Evolutionary conservation across 2,888 invertebrate species (phyloP).

Genomic region (Torymus tubicola): DNA sequence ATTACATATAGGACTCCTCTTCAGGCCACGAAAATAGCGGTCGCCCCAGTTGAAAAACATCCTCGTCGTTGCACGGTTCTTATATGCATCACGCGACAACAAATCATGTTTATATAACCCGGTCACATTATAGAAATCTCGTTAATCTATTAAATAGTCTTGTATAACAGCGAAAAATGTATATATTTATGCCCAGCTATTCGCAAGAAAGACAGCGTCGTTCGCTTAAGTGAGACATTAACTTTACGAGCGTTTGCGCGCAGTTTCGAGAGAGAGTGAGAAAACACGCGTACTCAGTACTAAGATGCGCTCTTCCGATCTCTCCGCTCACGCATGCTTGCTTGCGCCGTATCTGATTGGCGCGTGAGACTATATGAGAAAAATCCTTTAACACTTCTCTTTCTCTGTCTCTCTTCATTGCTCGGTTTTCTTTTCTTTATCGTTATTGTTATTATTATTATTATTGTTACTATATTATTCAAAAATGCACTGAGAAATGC

Average conservation of each 20-base stretch:
- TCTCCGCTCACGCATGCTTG: not conserved
- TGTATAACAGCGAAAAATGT: constrained; percentile 21
- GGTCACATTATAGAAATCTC: not conserved
- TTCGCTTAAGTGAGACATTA: constrained; percentile 33
- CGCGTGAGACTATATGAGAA: not conserved
- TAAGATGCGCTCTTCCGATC: constrained; percentile 13
- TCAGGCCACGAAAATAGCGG: too few species aligned
- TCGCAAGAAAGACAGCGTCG: not conserved
- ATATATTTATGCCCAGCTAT: not conserved
- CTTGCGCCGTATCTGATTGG: not conserved
- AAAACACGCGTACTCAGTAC: too few species aligned
- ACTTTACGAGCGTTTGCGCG: constrained; percentile 7
- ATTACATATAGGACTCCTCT: too few species aligned
- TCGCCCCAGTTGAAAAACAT: too few species aligned
- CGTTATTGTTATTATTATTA: not conserved
- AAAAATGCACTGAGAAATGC: not conserved
- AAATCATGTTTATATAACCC: constrained; percentile 4
- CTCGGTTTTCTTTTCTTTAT: not conserved
- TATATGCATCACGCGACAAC: not conserved
- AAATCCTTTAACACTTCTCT: constrained; percentile 9
- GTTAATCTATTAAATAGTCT: constrained; percentile 23
- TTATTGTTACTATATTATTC: constrained; percentile 4
- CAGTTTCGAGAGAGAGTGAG: constrained; percentile 19
- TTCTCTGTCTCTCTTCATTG: not conserved
- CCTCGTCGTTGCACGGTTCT: too few species aligned